Evolutionary conservation across 2,888 invertebrate species (phyloP), one percentile per base, ranked within the genome.

Genomic region (Latheticus oryzae): DNA sequence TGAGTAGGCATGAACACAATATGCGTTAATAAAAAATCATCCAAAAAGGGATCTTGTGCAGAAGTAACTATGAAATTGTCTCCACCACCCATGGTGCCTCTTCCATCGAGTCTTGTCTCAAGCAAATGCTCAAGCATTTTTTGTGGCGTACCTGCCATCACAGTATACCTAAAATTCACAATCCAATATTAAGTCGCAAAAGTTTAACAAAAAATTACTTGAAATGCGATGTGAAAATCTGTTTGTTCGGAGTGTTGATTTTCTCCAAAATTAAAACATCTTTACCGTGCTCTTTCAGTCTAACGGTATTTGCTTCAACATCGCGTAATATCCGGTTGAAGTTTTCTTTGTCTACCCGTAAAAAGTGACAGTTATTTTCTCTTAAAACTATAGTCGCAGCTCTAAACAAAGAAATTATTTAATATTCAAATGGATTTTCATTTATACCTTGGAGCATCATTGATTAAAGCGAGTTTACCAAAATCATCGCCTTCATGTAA

Each of bases 61-160:
- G 77, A 71, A 9, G 72, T 67, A 5, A 72, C 59, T 7, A 76
- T 70, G 47, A 76, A 74, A 50, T 74, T 75, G 65, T 83, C 83
- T 3, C 75, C 72, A 55, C 77, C 80, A 65, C 78, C 81, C 65
- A 76, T 77, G 68, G 77, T 80, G 53, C 82, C 80, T 62, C 84
- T 79, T 60, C 84, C 84, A 64, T 89, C 89, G 67, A 91, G 80
- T 55, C 91, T 81, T 7, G 91, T 91, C 77, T 93, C 92, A 66
- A 93, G 79, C 35, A 93, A 81, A 79, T 93, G 90, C 76, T 93
- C 93, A 67, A 93, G 77, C 87, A 93, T 92, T 79, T 93, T 93
- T 74, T 89, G 88, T 30, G 92, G 88, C 54, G 90, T 90, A 47
- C 92, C 93, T 60, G 92, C 90, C 89, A 93, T 91, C 66, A 93